Conservation (phyloP, 2,797 vertebrate species). For the Sus cebifrons region DNA sequence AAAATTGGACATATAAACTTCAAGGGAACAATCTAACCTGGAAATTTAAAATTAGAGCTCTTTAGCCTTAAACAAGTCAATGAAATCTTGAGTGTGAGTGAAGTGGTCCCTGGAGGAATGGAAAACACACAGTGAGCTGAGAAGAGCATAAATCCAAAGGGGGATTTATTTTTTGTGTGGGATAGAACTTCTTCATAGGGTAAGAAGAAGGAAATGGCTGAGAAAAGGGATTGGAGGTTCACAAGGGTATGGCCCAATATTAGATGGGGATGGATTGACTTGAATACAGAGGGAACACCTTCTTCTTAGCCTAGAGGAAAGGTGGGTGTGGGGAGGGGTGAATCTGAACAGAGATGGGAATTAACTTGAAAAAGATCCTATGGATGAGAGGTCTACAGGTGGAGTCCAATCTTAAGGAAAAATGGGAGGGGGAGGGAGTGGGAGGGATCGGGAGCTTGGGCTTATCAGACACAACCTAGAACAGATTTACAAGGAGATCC, state of each 20-base stretch:
- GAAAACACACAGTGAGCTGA: neutral
- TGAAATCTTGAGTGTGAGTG: neutral
- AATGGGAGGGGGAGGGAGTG: too few species aligned
- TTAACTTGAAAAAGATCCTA: neutral
- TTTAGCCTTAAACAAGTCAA: neutral
- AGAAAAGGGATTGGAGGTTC: neutral
- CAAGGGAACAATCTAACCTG: neutral
- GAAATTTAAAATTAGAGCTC: neutral
- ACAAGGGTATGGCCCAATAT: neutral
- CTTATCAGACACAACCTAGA: too few species aligned
- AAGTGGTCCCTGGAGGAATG: neutral
- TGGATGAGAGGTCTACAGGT: neutral
- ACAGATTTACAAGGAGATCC: too few species aligned
- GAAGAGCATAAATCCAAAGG: neutral
- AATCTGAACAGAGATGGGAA: neutral
- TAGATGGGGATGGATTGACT: neutral
- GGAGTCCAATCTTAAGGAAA: neutral
- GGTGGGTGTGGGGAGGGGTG: neutral
- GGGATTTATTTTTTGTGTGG: neutral
- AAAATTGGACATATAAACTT: neutral
- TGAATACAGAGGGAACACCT: neutral
- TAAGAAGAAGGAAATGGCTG: neutral
- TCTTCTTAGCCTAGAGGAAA: neutral
- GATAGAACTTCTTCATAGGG: neutral
- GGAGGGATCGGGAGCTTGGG: too few species aligned